Evolutionary conservation across 2,797 vertebrate species (phyloP).

Genomic region (Champsocephalus esox): DNA sequence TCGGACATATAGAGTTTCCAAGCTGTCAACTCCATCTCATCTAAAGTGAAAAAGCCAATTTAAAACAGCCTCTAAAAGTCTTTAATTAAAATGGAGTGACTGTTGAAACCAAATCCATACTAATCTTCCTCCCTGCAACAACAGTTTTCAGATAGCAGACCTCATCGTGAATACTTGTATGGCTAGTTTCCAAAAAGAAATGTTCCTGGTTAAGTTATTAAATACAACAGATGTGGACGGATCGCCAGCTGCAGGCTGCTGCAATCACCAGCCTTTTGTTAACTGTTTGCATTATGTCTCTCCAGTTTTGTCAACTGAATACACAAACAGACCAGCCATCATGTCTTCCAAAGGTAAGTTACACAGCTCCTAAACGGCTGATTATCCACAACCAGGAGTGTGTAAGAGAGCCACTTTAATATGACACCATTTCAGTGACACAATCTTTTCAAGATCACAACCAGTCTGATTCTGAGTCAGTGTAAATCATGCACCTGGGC

Average conservation of each 20-base stretch:
- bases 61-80: conserved; percentile 25
- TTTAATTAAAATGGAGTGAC: conserved; percentile 43
- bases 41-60: conserved; percentile 48
- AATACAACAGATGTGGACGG: conserved; percentile 6
- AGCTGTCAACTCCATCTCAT: conserved; percentile 59
- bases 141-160: conserved; percentile 13
- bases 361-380: not conserved
- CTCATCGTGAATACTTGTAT: conserved; percentile 2
- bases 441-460: conserved; percentile 28
- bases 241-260: conserved; percentile 10
- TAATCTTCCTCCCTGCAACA: conserved; percentile 15
- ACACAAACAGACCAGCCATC: conserved; percentile 58
- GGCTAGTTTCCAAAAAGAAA: not conserved
- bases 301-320: conserved; percentile 58
- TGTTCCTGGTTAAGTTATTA: not conserved
- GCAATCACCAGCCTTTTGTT: conserved; percentile 20
- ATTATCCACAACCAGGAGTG: not conserved
- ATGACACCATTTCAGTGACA: not conserved
- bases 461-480: not conserved
- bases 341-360: conserved; percentile 83
- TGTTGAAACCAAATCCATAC: conserved; percentile 39
- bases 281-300: conserved; percentile 48
- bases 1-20: conserved; percentile 57
- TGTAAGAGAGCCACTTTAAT: conserved; percentile 12
- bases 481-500: conserved; percentile 25